These are phyloP conservation scores for Coccyzus lansbergi DNA, from an alignment of 2,797 vertebrate genomes.

Conservation along the genomic window DNA sequence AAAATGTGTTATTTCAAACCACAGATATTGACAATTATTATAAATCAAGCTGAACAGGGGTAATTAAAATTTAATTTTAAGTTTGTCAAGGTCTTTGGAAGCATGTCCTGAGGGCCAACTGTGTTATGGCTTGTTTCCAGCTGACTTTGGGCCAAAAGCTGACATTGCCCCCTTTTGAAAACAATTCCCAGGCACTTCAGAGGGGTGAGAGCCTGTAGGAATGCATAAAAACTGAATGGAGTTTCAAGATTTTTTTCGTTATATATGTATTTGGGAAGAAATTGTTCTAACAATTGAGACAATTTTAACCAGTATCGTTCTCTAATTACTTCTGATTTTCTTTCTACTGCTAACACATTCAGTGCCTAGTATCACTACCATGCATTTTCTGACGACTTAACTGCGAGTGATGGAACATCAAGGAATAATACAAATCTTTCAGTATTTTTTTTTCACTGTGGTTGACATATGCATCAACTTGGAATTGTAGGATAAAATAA, in stretches of 20 bases:
- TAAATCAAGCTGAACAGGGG: slow-evolving; percentile 61
- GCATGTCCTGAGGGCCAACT: slow-evolving; percentile 3
- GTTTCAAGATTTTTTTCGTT: neutral
- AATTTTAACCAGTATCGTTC: neutral
- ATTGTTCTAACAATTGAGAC: neutral
- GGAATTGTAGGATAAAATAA: too few species aligned
- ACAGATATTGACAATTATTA: slow-evolving; percentile 65
- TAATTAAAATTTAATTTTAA: slow-evolving; percentile 67
- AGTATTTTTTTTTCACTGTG: neutral
- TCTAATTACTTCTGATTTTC: neutral
- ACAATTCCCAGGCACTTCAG: slow-evolving; percentile 29
- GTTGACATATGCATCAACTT: neutral
- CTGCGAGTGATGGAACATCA: neutral
- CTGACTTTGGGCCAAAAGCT: slow-evolving; percentile 49
- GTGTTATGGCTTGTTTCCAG: slow-evolving; percentile 59
- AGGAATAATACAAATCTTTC: neutral
- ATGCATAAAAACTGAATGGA: neutral
- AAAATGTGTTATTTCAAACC: slow-evolving; percentile 68
- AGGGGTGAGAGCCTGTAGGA: neutral
- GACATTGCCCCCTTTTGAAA: neutral
- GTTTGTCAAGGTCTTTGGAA: slow-evolving; percentile 49
- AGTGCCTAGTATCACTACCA: neutral
- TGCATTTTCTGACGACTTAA: neutral
- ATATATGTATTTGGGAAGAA: neutral
- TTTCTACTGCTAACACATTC: neutral